Percentiles rank a stretch among this genome's conserved stretches.
Evolutionary conservation across 2,113 vertebrate genomes (phyloP).

Genomic region (Nothoprocta pentlandii): DNA sequence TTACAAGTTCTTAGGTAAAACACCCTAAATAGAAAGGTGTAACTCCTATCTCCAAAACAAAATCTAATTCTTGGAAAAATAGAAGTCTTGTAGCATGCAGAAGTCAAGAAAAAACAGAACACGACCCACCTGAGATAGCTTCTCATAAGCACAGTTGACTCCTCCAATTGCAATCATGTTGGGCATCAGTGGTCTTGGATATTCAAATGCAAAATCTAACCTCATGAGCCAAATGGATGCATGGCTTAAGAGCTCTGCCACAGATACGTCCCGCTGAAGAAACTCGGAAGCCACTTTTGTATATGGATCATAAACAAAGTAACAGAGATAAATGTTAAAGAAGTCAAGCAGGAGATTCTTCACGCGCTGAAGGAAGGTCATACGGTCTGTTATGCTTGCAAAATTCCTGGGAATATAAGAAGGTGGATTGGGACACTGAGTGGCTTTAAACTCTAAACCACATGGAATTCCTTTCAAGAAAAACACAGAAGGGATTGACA

Average conservation of each 20-base stretch:
- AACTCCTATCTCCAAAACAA: rapidly evolving
- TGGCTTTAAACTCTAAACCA: conserved; percentile 75
- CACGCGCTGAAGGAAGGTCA: conserved; percentile 85
- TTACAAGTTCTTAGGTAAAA: background rate
- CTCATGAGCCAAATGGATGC: conserved; percentile 88
- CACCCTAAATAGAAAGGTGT: rapidly evolving
- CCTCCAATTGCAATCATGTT: conserved; percentile 82
- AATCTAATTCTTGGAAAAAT: background rate
- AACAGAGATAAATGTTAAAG: background rate
- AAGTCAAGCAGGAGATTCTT: conserved; percentile 71
- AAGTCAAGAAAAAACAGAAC: background rate
- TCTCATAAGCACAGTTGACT: conserved; percentile 66
- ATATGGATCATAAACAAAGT: conserved; percentile 67
- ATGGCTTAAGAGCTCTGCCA: conserved; percentile 76
- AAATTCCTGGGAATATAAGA: conserved; percentile 80
- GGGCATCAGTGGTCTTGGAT: conserved; percentile 86
- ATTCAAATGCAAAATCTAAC: conserved; percentile 82
- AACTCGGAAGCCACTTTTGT: conserved; percentile 75
- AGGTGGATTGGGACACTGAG: conserved; percentile 81
- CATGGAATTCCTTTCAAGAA: conserved; percentile 83
- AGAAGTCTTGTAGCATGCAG: background rate
- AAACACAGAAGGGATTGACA: conserved; percentile 82
- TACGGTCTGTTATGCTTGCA: conserved; percentile 62
- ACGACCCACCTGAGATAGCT: conserved; percentile 56
- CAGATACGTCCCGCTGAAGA: conserved; percentile 70